Conservation (phyloP, 2,797 vertebrate genomes). For the Gymnopithys bicolor region DNA sequence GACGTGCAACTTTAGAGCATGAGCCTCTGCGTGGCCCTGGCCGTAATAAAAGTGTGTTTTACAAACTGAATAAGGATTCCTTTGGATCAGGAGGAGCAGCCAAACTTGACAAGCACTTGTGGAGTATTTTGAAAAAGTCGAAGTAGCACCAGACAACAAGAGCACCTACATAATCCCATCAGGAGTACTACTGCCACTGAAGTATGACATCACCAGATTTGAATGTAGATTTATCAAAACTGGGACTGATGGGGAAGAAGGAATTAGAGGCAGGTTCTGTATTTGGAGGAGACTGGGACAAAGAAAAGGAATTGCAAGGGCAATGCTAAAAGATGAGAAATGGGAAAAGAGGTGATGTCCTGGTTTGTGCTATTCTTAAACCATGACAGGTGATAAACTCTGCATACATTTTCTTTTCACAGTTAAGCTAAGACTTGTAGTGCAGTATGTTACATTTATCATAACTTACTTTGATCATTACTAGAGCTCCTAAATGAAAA, state of each 20-base stretch:
- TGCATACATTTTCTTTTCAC: neutral
- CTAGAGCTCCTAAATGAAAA: neutral
- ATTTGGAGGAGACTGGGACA: neutral
- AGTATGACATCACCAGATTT: neutral
- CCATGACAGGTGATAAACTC: neutral
- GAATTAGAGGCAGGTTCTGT: neutral
- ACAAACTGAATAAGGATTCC: no score
- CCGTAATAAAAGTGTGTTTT: neutral
- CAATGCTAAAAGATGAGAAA: neutral
- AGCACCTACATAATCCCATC: neutral
- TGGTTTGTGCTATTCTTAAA: neutral
- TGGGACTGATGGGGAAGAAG: neutral
- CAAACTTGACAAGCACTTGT: neutral
- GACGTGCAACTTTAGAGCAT: no score
- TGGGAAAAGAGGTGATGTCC: neutral
- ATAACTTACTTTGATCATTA: neutral
- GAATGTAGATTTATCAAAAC: neutral
- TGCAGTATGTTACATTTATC: neutral
- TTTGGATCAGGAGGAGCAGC: neutral
- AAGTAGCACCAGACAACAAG: rapidly evolving
- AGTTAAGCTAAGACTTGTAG: neutral
- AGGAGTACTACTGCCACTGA: neutral
- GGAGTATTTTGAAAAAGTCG: neutral
- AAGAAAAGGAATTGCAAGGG: neutral
- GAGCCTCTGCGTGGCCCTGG: no score